phyloP scores from a whole-genome alignment of 2,888 invertebrate genomes.

The Athetis lepigone region DNA sequence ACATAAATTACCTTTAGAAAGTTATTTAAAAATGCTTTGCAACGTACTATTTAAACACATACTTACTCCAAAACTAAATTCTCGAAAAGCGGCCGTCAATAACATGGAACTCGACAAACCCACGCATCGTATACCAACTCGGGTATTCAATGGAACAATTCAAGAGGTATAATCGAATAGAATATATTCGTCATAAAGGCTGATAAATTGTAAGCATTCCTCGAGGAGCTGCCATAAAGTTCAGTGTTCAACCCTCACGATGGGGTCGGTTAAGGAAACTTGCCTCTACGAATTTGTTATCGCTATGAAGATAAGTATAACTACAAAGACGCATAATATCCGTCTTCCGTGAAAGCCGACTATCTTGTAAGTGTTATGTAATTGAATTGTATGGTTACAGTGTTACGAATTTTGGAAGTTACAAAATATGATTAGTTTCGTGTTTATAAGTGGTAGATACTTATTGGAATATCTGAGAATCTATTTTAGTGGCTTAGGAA shows the following conservation, averaged over 20 bases:
- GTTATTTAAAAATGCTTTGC: background rate
- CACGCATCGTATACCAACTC: slow-evolving; percentile 25
- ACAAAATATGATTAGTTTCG: slow-evolving; percentile 29
- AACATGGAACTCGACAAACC: slow-evolving; percentile 34
- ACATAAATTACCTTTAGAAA: background rate
- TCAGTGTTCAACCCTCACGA: slow-evolving; percentile 61
- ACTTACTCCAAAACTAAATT: slow-evolving; percentile 7
- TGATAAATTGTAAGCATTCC: slow-evolving; percentile 66
- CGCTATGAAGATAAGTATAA: slow-evolving; percentile 58
- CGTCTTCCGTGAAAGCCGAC: slow-evolving; percentile 39
- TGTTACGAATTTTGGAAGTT: slow-evolving; percentile 29
- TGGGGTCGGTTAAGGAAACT: slow-evolving; percentile 61
- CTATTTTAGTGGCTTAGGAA: too few relatives aligned
- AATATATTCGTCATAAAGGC: slow-evolving; percentile 68
- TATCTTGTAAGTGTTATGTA: slow-evolving; percentile 58
- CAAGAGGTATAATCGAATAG: slow-evolving; percentile 64
- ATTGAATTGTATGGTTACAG: slow-evolving; percentile 48
- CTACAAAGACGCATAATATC: slow-evolving; percentile 53
- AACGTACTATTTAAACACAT: background rate
- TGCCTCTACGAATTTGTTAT: slow-evolving; percentile 62
- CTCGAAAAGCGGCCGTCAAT: slow-evolving; percentile 18
- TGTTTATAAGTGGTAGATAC: background rate
- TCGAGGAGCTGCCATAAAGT: slow-evolving; percentile 62
- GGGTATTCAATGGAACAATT: slow-evolving; percentile 63
- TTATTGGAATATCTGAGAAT: too few relatives aligned